These are phyloP conservation scores for Clarias platycephalus DNA, from an alignment of 2,797 vertebrate species.

Conservation along the genomic window DNA sequence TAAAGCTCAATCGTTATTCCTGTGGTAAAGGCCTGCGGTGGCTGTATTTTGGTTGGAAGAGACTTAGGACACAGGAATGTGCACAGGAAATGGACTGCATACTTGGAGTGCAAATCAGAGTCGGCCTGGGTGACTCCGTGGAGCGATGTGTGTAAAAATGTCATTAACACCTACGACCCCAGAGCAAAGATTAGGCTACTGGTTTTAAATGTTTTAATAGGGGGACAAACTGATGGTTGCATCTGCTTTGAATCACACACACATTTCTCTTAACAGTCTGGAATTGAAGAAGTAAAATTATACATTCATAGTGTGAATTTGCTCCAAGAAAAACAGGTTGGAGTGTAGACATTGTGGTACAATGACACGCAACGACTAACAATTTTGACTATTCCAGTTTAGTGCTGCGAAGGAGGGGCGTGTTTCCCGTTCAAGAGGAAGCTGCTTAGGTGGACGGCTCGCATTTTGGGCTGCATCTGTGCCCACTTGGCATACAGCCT, in stretches of 20 bases:
- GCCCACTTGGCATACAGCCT: not conserved
- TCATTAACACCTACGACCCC: conserved; percentile 15
- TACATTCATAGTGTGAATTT: not conserved
- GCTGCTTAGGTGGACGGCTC: not conserved
- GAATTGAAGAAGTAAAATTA: not conserved
- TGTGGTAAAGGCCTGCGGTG: not conserved
- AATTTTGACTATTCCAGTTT: not conserved
- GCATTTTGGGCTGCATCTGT: not conserved
- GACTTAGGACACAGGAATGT: conserved; percentile 56
- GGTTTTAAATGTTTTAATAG: not conserved
- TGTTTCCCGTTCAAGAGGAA: not conserved
- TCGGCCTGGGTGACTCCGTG: conserved; percentile 61
- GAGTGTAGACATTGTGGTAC: not conserved
- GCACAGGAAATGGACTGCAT: conserved; percentile 68
- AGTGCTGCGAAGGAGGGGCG: not conserved
- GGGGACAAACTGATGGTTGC: not conserved
- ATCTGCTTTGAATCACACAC: not conserved
- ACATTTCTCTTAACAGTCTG: no score
- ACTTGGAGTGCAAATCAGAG: conserved; percentile 67
- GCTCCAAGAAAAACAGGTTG: not conserved
- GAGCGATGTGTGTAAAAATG: conserved; percentile 63
- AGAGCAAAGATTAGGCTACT: conserved; percentile 16
- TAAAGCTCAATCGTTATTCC: not conserved
- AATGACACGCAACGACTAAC: no score
- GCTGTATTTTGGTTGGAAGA: conserved; percentile 41